Evolutionary conservation across 1,140 invertebrate species (phyloP).

Genomic region (Lepidotrigona ventralis): DNA sequence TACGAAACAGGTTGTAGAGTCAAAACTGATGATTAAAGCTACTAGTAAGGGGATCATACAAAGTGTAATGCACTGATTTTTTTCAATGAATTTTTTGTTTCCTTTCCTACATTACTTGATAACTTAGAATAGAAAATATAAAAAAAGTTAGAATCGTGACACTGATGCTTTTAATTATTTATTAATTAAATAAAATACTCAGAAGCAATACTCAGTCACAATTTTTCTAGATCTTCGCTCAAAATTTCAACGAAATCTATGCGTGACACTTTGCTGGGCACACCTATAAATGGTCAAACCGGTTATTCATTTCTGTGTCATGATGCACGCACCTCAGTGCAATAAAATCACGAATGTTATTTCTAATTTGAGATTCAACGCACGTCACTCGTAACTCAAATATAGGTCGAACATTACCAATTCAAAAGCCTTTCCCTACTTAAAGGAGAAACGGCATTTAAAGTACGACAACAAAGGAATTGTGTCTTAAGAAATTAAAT

Average conservation of each 20-base stretch:
- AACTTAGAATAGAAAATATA: not conserved
- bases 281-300: conserved; percentile 13
- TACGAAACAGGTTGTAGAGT: not conserved
- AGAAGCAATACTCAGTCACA: not conserved
- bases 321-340: conserved; percentile 12
- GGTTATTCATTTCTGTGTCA: conserved; percentile 45
- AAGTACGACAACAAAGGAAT: not conserved
- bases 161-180: not conserved
- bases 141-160: not conserved
- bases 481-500: not conserved
- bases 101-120: not conserved
- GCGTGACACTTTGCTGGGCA: conserved; percentile 6
- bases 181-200: not conserved
- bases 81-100: not conserved
- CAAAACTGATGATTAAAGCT: not conserved
- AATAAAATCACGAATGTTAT: conserved; percentile 23
- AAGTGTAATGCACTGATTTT: not conserved
- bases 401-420: conserved; percentile 1
- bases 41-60: not conserved
- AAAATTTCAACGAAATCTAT: not conserved
- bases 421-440: not conserved
- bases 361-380: conserved; percentile 38
- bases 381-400: conserved; percentile 7
- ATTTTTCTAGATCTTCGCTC: not conserved
- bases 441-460: not conserved